Percentiles rank a stretch among this genome's conserved stretches.
These are phyloP conservation scores for Larimichthys polyactis DNA, from an alignment of 2,113 vertebrate genomes.

Conservation along the genomic window DNA sequence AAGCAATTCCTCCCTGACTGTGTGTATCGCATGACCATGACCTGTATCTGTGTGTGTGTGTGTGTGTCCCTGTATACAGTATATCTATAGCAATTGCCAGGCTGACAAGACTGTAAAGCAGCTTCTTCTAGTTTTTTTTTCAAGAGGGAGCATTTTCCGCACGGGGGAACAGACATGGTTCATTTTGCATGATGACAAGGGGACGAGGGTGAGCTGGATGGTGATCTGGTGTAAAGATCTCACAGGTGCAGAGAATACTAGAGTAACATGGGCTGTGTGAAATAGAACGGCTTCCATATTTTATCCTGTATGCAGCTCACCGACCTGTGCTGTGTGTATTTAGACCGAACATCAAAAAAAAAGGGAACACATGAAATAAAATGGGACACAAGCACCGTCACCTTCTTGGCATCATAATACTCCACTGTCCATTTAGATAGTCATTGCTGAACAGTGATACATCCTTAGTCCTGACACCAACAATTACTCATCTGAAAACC, in stretches of 20 bases:
- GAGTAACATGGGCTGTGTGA: neutral
- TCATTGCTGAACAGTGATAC: neutral
- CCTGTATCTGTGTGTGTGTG: neutral
- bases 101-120: slow-evolving; percentile 48
- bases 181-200: neutral
- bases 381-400: neutral
- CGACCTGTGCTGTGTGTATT: neutral
- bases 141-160: slow-evolving; percentile 8
- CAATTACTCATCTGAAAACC: slow-evolving; percentile 30
- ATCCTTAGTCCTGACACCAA: slow-evolving; percentile 13
- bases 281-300: too few species aligned
- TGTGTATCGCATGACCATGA: neutral
- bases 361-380: neutral
- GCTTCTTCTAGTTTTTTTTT: slow-evolving; percentile 23
- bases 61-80: slow-evolving; percentile 11
- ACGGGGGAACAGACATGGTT: slow-evolving; percentile 3
- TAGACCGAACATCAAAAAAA: neutral
- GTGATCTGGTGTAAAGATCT: slow-evolving; percentile 8
- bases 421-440: slow-evolving; percentile 1
- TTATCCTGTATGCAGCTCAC: too few species aligned
- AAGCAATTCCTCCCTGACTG: slow-evolving; percentile 17
- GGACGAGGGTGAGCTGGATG: neutral
- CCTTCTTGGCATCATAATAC: neutral
- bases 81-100: slow-evolving; percentile 64
- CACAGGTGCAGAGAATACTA: neutral